Evolutionary conservation across 92 coral and sea anemone genomes (phyloP).

Genomic region (Palythoa heliodiscus): DNA sequence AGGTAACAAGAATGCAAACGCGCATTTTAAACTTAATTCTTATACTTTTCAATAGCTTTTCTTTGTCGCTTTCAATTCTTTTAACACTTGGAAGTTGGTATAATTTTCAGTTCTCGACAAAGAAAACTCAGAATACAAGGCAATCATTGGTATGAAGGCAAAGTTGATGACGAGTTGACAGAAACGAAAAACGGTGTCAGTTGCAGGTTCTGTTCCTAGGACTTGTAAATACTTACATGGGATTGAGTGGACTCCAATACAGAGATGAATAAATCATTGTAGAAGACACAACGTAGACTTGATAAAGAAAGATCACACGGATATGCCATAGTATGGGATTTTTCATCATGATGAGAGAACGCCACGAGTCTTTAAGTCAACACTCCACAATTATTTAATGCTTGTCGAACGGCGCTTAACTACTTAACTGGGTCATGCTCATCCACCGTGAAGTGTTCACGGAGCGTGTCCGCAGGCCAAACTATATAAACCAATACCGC

Average conservation of each 20-base stretch:
- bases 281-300: slow-evolving; percentile 28
- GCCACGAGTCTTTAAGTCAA: slow-evolving; percentile 31
- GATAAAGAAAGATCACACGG: slow-evolving; percentile 12
- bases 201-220: slow-evolving; percentile 34
- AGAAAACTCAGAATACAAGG: neutral
- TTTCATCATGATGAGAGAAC: slow-evolving; percentile 22
- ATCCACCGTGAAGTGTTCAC: slow-evolving; percentile 27
- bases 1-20: neutral
- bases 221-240: slow-evolving; percentile 30
- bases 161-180: slow-evolving; percentile 40
- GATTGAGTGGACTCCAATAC: slow-evolving; percentile 44
- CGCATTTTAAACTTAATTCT: slow-evolving; percentile 25
- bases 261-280: slow-evolving; percentile 20
- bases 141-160: slow-evolving; percentile 5
- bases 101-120: neutral
- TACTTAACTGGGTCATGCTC: slow-evolving; percentile 33
- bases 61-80: neutral
- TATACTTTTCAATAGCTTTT: neutral
- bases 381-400: slow-evolving; percentile 37
- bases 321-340: neutral
- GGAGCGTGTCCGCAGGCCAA: slow-evolving; percentile 37
- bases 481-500: slow-evolving; percentile 29
- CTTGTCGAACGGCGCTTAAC: slow-evolving; percentile 46
- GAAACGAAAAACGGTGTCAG: slow-evolving; percentile 43
- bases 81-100: slow-evolving; percentile 2